Evolutionary conservation across 1,140 invertebrate species (phyloP), one percentile per base, ranked within the genome.

Genomic region (Papilio helenus): DNA sequence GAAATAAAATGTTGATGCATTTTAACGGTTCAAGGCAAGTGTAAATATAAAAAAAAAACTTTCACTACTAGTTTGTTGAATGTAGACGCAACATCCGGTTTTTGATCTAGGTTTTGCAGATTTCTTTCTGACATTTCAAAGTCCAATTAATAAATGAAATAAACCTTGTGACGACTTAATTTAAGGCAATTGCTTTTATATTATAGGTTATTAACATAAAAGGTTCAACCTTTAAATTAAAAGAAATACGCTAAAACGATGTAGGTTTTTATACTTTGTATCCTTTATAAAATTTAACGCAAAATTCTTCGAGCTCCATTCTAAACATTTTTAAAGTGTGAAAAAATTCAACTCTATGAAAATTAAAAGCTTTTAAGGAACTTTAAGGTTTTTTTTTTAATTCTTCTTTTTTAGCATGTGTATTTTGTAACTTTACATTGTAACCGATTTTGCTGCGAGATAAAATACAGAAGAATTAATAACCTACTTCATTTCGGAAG

Each of bases 1-100:
- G 16, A 29, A 29, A 55, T 55, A 29, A 68, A 68, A 68, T 34
- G 23, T 65, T 65, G 61, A 68, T 68, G 61, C 61, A 68, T 68
- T 68, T 65, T 29, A 68, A 68, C 23, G 12, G 61, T 68, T 29
- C 26, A 68, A 68, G 61, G 61, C 26, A 5, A 68, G 26, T 29
- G 26, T 68, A 23, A 14, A 26, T 23, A 16, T 68, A 29, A 29
- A 68, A 61, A 61, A 61, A 68, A 68, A 68, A 29, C 26, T 26
- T 29, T 68, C 61, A 29, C 23, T 3, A 18, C 23, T 68, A 23
- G 23, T 68, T 65, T 65, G 55, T 1, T 61, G 23, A 29, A 29
- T 23, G 4, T 14, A 29, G 61, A 16, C 12, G 12, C 26, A 26
- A 29, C 23, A 10, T 29, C 14, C 26, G 26, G 26, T 68, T 65